Conservation (phyloP, 2,113 vertebrate genomes). For the Lynx canadensis region DNA sequence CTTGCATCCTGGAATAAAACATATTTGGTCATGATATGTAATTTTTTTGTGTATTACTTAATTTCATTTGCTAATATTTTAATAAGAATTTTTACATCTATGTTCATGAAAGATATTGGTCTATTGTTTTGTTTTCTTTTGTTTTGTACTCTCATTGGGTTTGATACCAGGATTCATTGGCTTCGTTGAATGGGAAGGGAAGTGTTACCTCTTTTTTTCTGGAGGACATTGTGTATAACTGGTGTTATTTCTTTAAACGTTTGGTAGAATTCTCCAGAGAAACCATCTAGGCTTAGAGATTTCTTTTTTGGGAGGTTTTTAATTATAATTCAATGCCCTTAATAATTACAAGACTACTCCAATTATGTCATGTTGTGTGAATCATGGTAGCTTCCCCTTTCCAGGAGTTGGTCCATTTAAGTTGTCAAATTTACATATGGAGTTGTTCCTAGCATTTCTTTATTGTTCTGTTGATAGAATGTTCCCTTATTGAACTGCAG, state of each 20-base stretch:
- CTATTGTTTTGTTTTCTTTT: background rate
- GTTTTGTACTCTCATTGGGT: background rate
- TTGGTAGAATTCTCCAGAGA: constrained; percentile 8
- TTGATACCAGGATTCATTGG: background rate
- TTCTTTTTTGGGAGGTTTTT: background rate
- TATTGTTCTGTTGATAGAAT: background rate
- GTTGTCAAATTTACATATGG: background rate
- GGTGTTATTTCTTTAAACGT: constrained; percentile 6
- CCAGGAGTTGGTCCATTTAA: background rate
- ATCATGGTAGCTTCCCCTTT: background rate
- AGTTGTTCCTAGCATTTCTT: background rate
- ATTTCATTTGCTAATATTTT: constrained; percentile 44
- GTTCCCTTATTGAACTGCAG: background rate
- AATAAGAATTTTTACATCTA: background rate
- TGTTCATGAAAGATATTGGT: background rate
- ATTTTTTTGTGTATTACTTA: constrained; percentile 7
- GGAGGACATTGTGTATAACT: background rate
- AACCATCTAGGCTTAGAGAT: background rate
- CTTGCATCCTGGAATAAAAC: background rate
- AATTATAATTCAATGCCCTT: background rate
- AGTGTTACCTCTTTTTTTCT: background rate
- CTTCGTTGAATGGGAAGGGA: background rate
- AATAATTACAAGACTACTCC: background rate
- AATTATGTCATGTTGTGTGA: background rate
- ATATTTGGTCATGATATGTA: background rate